Conservation (phyloP, 2,888 invertebrate species). For the Apodemia duryi region DNA sequence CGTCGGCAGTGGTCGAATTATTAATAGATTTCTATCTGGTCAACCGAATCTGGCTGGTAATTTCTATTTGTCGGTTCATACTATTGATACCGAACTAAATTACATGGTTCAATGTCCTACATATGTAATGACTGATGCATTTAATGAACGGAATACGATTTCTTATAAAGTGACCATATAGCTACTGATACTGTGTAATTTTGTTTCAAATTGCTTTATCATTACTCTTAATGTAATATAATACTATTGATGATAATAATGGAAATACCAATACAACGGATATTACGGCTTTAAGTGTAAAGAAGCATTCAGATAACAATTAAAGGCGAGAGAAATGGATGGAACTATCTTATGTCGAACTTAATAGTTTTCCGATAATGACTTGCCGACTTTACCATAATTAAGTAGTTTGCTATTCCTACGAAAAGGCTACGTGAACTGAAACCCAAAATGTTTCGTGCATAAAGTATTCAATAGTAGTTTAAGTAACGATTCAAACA, state of each 20-base stretch:
- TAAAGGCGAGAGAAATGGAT: constrained; percentile 30
- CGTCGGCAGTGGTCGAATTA: constrained; percentile 72
- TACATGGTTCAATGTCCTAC: constrained; percentile 42
- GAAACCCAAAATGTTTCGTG: constrained; percentile 2
- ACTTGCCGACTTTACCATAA: constrained; percentile 34
- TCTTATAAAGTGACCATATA: constrained; percentile 28
- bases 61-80: constrained; percentile 58
- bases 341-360: constrained; percentile 33
- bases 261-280: constrained; percentile 7
- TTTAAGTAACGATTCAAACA: background rate
- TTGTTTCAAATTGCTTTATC: constrained; percentile 16
- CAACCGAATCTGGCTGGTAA: constrained; percentile 73
- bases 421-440: background rate
- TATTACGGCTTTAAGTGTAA: constrained; percentile 9
- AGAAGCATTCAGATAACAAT: constrained; percentile 20
- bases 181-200: constrained; percentile 24
- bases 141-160: constrained; percentile 29
- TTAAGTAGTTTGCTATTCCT: constrained; percentile 27
- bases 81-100: constrained; percentile 64
- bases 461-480: background rate
- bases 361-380: constrained; percentile 40
- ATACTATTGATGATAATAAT: background rate
- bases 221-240: constrained; percentile 16
- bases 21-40: constrained; percentile 76
- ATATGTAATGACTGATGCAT: constrained; percentile 24